These are phyloP conservation scores for Cremastobaeus sp. DNA, from an alignment of 2,888 invertebrate species.

Conservation along the genomic window DNA sequence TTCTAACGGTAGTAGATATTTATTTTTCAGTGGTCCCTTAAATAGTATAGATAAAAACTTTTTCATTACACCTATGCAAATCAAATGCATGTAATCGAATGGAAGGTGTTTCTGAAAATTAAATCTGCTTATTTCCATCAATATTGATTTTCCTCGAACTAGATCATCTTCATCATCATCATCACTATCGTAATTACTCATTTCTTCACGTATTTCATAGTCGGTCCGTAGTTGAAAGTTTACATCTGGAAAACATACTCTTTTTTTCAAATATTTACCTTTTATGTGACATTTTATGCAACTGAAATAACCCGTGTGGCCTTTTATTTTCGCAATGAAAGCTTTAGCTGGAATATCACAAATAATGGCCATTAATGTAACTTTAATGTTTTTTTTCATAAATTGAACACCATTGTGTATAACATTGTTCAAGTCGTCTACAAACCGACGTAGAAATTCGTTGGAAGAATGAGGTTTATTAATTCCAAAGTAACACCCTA, in stretches of 20 bases:
- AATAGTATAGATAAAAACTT: neutral
- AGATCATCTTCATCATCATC: constrained; percentile 6
- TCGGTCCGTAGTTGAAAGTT: constrained; percentile 17
- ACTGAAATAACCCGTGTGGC: too few relatives aligned
- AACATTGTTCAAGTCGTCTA: neutral
- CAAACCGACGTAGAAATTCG: constrained; percentile 13
- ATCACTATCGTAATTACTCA: neutral
- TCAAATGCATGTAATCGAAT: constrained; percentile 5
- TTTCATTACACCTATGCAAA: constrained; percentile 16
- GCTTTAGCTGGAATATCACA: too few relatives aligned
- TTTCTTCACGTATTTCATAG: constrained; percentile 15
- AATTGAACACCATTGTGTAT: neutral
- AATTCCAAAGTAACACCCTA: constrained; percentile 40
- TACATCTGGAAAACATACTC: constrained; percentile 40
- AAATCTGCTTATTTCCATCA: neutral
- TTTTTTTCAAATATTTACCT: constrained; percentile 27
- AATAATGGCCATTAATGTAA: neutral
- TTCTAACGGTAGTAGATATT: neutral
- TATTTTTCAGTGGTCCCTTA: constrained; percentile 4
- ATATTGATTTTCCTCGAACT: neutral
- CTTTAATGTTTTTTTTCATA: neutral
- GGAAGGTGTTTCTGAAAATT: neutral
- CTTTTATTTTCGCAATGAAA: too few relatives aligned
- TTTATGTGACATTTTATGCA: constrained; percentile 32
- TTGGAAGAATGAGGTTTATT: constrained; percentile 17